These are phyloP conservation scores for Pristionchus exspectatus DNA, from an alignment of 2,888 invertebrate species.

Conservation along the genomic window DNA sequence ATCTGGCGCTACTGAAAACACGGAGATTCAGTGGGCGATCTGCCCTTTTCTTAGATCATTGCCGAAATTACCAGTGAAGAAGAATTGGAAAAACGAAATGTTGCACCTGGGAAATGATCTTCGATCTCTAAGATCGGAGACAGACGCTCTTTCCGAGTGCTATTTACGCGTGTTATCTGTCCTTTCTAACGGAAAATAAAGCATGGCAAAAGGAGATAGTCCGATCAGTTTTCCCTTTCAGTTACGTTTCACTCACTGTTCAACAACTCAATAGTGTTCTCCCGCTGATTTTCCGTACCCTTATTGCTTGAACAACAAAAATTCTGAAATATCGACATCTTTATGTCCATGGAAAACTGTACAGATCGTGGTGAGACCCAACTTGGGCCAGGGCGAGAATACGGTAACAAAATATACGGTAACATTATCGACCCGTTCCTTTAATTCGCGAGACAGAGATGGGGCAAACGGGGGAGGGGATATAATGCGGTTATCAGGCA, in stretches of 20 bases:
- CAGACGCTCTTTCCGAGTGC: background rate
- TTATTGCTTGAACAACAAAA: background rate
- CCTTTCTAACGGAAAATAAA: background rate
- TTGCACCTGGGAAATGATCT: background rate
- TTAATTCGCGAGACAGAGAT: background rate
- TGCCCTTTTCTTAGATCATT: too few relatives aligned
- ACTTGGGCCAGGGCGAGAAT: background rate
- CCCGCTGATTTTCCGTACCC: background rate
- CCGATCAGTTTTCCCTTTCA: background rate
- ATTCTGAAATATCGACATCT: background rate
- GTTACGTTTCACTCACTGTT: background rate
- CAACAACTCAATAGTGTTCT: background rate
- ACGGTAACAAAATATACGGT: slow-evolving; percentile 8
- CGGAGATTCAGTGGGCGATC: too few relatives aligned
- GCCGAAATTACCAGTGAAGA: too few relatives aligned
- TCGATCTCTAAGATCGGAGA: background rate
- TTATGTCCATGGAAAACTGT: slow-evolving; percentile 31
- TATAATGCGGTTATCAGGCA: background rate
- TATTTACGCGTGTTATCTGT: too few relatives aligned
- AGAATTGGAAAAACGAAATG: background rate
- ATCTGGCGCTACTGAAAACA: too few relatives aligned
- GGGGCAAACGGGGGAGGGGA: background rate
- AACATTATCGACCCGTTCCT: background rate
- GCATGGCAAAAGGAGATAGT: background rate
- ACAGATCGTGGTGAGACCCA: background rate